Conservation (phyloP, 2,113 vertebrate genomes). For the Solea senegalensis region DNA sequence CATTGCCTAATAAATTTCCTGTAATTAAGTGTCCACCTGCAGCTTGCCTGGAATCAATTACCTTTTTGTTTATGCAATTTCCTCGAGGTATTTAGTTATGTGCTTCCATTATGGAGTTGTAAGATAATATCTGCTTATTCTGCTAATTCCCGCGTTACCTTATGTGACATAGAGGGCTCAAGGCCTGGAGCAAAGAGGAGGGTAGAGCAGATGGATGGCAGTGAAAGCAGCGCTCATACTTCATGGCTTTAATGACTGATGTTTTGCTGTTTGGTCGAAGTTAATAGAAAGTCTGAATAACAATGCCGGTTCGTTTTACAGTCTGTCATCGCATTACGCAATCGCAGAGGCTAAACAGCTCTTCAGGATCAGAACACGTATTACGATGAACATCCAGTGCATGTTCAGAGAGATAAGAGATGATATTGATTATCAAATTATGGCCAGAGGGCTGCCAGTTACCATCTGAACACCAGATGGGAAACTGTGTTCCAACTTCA, state of each 20-base stretch:
- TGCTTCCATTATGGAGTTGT: constrained; percentile 70
- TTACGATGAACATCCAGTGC: neutral
- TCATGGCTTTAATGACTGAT: constrained; percentile 25
- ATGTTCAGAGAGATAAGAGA: constrained; percentile 1
- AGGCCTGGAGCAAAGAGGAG: constrained; percentile 43
- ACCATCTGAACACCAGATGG: constrained; percentile 4
- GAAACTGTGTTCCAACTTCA: neutral
- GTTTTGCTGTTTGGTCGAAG: constrained; percentile 14
- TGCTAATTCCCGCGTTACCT: constrained; percentile 63
- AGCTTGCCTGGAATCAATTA: constrained; percentile 97
- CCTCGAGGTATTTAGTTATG: constrained; percentile 72
- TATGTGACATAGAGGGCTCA: constrained; percentile 41
- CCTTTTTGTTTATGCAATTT: constrained; percentile 84
- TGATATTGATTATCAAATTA: constrained; percentile 24
- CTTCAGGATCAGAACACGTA: neutral
- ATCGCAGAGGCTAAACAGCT: neutral
- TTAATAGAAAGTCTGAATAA: constrained; percentile 19
- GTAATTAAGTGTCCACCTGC: constrained; percentile 95
- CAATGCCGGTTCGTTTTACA: constrained; percentile 1
- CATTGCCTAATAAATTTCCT: constrained; percentile 95
- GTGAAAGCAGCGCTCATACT: constrained; percentile 12
- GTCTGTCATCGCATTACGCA: neutral
- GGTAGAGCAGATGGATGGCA: constrained; percentile 42
- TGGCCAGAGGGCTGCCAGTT: constrained; percentile 17
- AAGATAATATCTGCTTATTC: constrained; percentile 75